Base-by-base conservation (phyloP, 2,797 vertebrate genomes). In the Malacoraja senta region DNA sequence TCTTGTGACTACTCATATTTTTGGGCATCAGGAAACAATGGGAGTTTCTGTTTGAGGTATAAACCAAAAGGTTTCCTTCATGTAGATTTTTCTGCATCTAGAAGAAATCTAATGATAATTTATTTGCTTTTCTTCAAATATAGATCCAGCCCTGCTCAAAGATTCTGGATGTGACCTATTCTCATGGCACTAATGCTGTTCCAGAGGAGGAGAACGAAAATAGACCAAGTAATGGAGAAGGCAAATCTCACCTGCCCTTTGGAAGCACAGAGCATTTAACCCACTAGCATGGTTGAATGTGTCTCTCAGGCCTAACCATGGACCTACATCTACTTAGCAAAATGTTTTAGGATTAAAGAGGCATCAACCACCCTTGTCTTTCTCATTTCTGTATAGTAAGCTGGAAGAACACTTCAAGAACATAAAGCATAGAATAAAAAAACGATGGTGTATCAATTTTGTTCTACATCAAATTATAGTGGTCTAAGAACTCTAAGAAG, bases 251-350 rank as follows among this genome's bases (percentile, higher is more conserved):
- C 1, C 29, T 78, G 3, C 13, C 77, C 77, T 88, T 88, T 88
- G 61, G 78, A 65, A 88, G n/a, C n/a, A 88, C 63, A 68, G 29
- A 88, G n/a, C 84, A 88, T 88, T 88, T 88, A 88, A 68, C 21
- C n/a, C 84, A 88, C n/a, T 63, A 84, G 84, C 84, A 35, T 32
- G 61, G 17, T 63, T 35, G 63, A 68, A 65, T 35, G n/a, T 68
- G 63, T 88, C n/a, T 2, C n/a, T 32, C 81, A 61, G 58, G 63
- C 83, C n/a, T 6, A 65, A 86, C 26, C 84, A 32, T 35, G 13
- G 84, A 88, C 32, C 84, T 65, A 35, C 84, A 88, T 63, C 84
- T 9, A 32, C 63, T 68, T 88, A 63, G 63, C 17, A 88, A 68
- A 68, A 32, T 35, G 84, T 65, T 21, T 68, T 88, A 21, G 84